Evolutionary conservation across 2,797 vertebrate genomes (phyloP).

Genomic region (Sebastes jordani): DNA sequence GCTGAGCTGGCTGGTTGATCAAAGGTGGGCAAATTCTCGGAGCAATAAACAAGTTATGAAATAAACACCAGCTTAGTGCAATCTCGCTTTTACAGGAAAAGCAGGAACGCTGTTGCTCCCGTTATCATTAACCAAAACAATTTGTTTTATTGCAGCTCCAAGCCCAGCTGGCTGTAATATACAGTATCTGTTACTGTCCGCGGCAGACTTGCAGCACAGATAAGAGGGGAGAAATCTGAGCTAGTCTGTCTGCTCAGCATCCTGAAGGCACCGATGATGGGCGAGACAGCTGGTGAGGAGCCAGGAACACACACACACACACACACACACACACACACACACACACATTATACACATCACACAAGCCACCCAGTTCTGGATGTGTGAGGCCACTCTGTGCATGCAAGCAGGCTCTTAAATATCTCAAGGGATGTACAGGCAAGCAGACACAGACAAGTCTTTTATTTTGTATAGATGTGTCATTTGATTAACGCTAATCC

Average conservation of each 20-base stretch:
- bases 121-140: constrained; percentile 32
- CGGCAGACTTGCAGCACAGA: constrained; percentile 4
- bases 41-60: constrained; percentile 39
- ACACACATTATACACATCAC: constrained; percentile 2
- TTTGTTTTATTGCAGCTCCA: constrained; percentile 42
- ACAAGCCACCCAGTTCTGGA: not conserved
- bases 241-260: constrained; percentile 52
- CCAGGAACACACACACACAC: not conserved
- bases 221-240: constrained; percentile 45
- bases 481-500: not conserved
- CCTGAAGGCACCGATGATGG: constrained; percentile 33
- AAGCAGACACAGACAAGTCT: not conserved
- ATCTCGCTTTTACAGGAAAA: not conserved
- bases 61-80: not conserved
- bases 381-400: constrained; percentile 4
- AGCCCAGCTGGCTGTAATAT: constrained; percentile 7
- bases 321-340: not conserved
- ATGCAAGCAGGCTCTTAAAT: not conserved
- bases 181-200: constrained; percentile 16
- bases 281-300: constrained; percentile 54
- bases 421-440: not conserved
- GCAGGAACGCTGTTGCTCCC: not conserved
- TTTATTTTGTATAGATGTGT: not conserved
- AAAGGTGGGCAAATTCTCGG: constrained; percentile 19
- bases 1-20: constrained; percentile 23